Evolutionary conservation across 2,888 invertebrate species (phyloP), one percentile per base, ranked within the genome.

Genomic region (Bruchidius siliquastri): DNA sequence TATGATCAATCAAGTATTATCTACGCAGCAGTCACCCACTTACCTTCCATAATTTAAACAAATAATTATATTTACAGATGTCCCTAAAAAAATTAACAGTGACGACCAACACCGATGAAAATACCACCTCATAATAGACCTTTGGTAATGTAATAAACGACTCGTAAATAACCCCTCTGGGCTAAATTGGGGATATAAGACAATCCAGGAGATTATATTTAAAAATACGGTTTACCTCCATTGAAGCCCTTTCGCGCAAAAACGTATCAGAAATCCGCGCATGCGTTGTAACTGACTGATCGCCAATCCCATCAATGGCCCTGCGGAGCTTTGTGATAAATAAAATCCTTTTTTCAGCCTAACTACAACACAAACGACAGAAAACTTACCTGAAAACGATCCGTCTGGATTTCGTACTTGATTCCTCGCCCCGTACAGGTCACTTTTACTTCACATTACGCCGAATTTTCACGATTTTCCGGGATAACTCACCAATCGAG

Each of bases 321-420:
- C 49, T 49, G 49, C 49, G 49, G 49, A 49, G 49, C 49, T 49
- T 13, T 13, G 18, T 13, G 49, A 13, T 8, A 8, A 49, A 49
- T 49, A 49, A 49, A 49, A 49, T 49, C 13, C 49, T 13, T 49
- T 49, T 49, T 49, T 49, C 49, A 49, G 49, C 49, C 13, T 49
- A 49, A 49, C 18, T 49, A 49, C 49, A 49, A 49, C 13, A 49
- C 1, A 18, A 49, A 49, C 49, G 49, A 13, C 18, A 78, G 78
- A 22, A 77, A 77, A 79, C 76, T 81, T 81, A 83, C 81, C 81
- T 79, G 80, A 71, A 75, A 77, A 73, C 49, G 22, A 72, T 76
- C 76, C 75, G 72, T 74, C 76, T 73, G 67, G 68, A 26, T 74
- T 73, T 75, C 71, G 72, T 74, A 68, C 74, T 75, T 74, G 72